Base-by-base conservation (phyloP, 30 jellyfish, hydroid and myxozoan species). In the Turritopsis rubra region DNA sequence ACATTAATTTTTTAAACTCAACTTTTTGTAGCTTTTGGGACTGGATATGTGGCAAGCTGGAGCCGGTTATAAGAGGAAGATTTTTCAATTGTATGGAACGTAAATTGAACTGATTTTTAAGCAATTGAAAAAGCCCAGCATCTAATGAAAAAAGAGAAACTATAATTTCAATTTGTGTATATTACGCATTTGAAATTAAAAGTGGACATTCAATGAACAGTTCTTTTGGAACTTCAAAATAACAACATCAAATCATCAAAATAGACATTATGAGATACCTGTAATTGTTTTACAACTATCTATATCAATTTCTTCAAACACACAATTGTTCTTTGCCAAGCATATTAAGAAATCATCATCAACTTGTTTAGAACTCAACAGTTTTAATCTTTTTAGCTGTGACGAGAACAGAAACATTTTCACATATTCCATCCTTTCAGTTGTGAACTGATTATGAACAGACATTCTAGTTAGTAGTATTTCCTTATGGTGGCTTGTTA, bases 321-420 rank as follows among this genome's bases (percentile, higher is more conserved):
- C 9, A 27, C 77, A 68, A 7, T 68, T 27, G 16, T 23, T n/a
- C 30, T 68, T 23, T 0, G 77, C 9, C 19, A 68, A 22, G 31
- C 30, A n/a, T 27, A n/a, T 68, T 27, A 68, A 68, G 77, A 68
- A 68, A n/a, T 27, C 77, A 68, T 68, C 77, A 68, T 68, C 30
- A 68, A 68, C 77, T 27, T n/a, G 30, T 17, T 16, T n/a, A 7
- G 77, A n/a, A 68, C 30, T 68, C 16, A 9, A 27, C 77, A 68
- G 30, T 68, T 68, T 27, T n/a, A 68, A 27, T 68, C 21, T 68
- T 27, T 68, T 68, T 0, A 68, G 77, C 28, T 27, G 31, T 68
- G 28, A n/a, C 9, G 31, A 1, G 19, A 68, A 68, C 77, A 68
- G 21, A 68, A 7, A n/a, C 31, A n/a, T 68, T 1, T 23, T n/a